Evolutionary conservation across 2,797 vertebrate species (phyloP).

Genomic region (Nyctibius grandis): DNA sequence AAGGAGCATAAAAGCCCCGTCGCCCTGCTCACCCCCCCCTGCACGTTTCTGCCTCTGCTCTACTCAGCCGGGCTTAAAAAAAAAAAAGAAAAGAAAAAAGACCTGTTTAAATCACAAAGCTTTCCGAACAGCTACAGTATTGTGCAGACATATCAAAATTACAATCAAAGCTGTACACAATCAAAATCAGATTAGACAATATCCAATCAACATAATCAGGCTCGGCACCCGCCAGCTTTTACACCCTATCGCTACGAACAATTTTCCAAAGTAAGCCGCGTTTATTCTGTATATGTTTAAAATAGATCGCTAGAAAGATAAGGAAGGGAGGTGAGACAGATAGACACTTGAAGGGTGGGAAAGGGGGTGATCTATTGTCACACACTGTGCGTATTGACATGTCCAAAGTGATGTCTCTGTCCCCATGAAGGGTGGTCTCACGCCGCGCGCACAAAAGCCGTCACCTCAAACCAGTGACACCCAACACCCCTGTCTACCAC

Average conservation of each 20-base stretch:
- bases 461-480: not conserved
- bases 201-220: slow-evolving; percentile 58
- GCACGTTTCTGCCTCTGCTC: not conserved
- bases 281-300: not conserved
- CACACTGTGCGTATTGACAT: rapidly evolving
- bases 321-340: not conserved
- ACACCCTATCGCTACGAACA: not conserved
- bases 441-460: rapidly evolving
- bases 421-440: not conserved
- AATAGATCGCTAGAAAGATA: not conserved
- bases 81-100: not conserved
- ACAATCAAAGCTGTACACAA: slow-evolving; percentile 56
- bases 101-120: slow-evolving; percentile 45
- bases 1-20: not conserved
- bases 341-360: not conserved
- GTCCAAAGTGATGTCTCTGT: rapidly evolving
- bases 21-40: not conserved
- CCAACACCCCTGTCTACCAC: not conserved
- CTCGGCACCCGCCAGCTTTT: not conserved
- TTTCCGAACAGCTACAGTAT: slow-evolving; percentile 2
- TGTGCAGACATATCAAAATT: slow-evolving; percentile 40
- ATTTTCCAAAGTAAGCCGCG: not conserved
- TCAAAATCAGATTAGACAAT: slow-evolving; percentile 68
- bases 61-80: not conserved
- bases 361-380: not conserved